Evolutionary conservation across 2,113 vertebrate species (phyloP), one percentile per base, ranked within the genome.

Genomic region (Deroptyus accipitrinus): DNA sequence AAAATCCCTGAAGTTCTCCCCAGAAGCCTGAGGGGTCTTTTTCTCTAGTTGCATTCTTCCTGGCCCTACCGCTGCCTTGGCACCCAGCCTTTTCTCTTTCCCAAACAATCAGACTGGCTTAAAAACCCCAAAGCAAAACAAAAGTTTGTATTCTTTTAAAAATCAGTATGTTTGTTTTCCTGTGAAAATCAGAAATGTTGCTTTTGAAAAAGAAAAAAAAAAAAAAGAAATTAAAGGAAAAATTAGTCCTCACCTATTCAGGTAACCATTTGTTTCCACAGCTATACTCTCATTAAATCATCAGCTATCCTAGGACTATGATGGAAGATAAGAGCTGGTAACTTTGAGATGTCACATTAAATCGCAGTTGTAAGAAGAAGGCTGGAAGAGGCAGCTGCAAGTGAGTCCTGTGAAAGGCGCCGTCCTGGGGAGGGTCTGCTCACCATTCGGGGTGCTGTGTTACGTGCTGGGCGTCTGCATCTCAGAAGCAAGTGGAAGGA

Each of bases 381-480:
- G 11, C 37, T 87, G 74, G 78, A 37, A 62, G 55, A 18, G 4
- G 5, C 1, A 8, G 13, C 20, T 81, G 33, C 7, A 41, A 46
- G 30, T 0, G 13, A 35, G 33, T 89, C 74, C 14, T 84, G 5
- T 0, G 0, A 85, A 49, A 28, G 8, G 2, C 4, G 6, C 19
- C 8, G 39, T 20, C 17, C 23, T 3, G 1, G 33, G 42, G 20
- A 61, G 30, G 23, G 17, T 76, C 69, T 68, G 37, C 37, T 87
- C 4, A 1, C 59, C 3, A 0, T 39, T 77, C 2, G 1, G 42
- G 55, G 13, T 19, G 33, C 33, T 51, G 59, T 9, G 6, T 70
- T 72, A 67, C 1, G 0, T 11, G 14, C 51, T 22, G 37, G 31
- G 18, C 46, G 18, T 63, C 8, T 8, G 20, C 28, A 49, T 5